A percentile compares a stretch with the other conserved stretches of the same genome.
Conservation (phyloP, 2,797 vertebrate genomes). For the Chelmon rostratus region DNA sequence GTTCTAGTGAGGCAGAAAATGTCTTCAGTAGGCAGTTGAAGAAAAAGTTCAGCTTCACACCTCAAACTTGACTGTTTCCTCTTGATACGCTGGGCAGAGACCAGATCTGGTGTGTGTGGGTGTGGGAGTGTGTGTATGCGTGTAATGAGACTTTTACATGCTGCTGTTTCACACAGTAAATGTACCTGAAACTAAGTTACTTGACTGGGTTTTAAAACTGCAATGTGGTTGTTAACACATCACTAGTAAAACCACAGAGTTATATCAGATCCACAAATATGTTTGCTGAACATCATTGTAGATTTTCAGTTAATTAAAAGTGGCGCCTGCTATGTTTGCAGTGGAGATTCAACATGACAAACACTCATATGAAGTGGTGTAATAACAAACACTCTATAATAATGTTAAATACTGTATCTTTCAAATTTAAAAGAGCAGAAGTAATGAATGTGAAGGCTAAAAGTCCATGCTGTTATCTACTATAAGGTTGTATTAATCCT, state of each 20-base stretch:
- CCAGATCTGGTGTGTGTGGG: background rate
- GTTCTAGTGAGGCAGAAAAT: background rate
- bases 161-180: background rate
- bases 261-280: background rate
- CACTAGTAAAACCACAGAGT: background rate
- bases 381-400: background rate
- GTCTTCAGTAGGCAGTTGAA: background rate
- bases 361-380: background rate
- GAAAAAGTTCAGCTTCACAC: slow-evolving; percentile 16
- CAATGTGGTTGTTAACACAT: background rate
- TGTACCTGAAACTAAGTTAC: background rate
- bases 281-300: background rate
- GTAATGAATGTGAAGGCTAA: background rate
- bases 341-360: background rate
- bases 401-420: background rate
- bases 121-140: background rate
- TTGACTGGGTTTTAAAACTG: background rate
- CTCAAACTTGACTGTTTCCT: slow-evolving; percentile 23
- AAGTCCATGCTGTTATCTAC: background rate
- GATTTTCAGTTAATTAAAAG: background rate
- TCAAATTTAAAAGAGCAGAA: background rate
- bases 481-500: background rate
- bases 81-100: background rate
- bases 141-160: background rate
- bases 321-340: background rate